These are phyloP conservation scores for Tor tambroides DNA, from an alignment of 2,113 vertebrate genomes.

Conservation along the genomic window DNA sequence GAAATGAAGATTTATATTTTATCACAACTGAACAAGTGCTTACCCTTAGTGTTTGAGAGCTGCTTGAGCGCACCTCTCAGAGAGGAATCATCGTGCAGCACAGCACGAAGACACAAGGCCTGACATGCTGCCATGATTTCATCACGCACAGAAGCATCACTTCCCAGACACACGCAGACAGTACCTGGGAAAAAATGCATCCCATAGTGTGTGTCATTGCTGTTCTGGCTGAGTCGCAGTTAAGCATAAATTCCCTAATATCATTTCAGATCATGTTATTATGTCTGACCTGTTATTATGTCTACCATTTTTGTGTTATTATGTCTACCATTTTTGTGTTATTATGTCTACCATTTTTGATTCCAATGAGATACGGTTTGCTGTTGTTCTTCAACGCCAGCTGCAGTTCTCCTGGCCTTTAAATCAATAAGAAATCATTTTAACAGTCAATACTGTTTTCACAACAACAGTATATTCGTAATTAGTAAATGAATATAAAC, in stretches of 20 bases:
- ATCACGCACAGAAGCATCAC: conserved; percentile 68
- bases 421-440: neutral
- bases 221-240: neutral
- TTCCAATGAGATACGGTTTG: conserved; percentile 75
- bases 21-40: conserved; percentile 15
- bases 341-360: conserved; percentile 63
- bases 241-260: neutral
- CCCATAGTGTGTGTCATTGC: neutral
- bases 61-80: conserved; percentile 52
- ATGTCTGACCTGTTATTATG: neutral
- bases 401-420: conserved; percentile 77
- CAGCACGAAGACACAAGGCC: conserved; percentile 68
- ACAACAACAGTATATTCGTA: neutral
- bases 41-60: conserved; percentile 52
- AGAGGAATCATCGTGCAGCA: conserved; percentile 46
- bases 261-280: neutral
- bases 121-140: conserved; percentile 81
- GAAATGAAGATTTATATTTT: neutral
- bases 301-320: no score
- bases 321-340: no score
- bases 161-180: conserved; percentile 77
- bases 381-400: conserved; percentile 73
- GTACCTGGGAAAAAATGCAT: conserved; percentile 61
- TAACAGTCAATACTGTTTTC: neutral
- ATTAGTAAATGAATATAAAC: neutral